Evolutionary conservation across 2,113 vertebrate species (phyloP).

Genomic region (Oxygymnocypris stewartii): DNA sequence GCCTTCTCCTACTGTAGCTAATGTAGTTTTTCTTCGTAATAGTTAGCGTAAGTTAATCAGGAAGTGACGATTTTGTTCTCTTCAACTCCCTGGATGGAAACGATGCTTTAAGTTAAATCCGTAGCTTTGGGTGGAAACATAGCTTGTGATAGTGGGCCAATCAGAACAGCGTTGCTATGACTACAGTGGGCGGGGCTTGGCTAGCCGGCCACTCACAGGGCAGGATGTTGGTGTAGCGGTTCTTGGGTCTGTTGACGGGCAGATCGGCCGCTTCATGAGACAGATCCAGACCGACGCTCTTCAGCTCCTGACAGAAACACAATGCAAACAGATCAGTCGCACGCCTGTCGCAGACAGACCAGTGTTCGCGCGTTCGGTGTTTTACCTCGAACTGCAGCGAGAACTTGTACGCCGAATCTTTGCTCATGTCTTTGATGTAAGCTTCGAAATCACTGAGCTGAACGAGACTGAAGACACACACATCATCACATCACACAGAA

Average conservation of each 20-base stretch:
- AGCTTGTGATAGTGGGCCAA: neutral
- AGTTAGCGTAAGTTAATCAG: too few species aligned
- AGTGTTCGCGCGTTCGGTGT: neutral
- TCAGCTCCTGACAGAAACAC: conserved; percentile 82
- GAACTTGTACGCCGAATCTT: conserved; percentile 97
- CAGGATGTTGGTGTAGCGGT: conserved; percentile 97
- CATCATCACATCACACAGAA: too few species aligned
- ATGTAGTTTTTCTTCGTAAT: too few species aligned
- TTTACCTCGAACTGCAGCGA: conserved; percentile 96
- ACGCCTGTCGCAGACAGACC: neutral
- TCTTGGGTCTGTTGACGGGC: conserved; percentile 91
- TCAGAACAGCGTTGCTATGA: conserved; percentile 2
- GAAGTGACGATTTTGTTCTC: too few species aligned
- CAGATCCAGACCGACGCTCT: conserved; percentile 90
- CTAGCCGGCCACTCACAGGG: conserved; percentile 82
- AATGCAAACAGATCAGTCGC: neutral
- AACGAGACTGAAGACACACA: conserved; percentile 78
- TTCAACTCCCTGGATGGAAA: too few species aligned
- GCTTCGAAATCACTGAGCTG: conserved; percentile 93
- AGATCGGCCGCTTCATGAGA: conserved; percentile 94
- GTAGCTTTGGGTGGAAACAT: too few species aligned
- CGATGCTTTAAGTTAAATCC: too few species aligned
- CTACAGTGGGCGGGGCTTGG: neutral
- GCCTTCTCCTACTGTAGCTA: too few species aligned
- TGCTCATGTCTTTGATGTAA: conserved; percentile 96